A percentile compares a stretch with the other conserved stretches of the same genome.
Conservation (phyloP, 2,888 invertebrate species). For the Drosophila vallismaia region DNA sequence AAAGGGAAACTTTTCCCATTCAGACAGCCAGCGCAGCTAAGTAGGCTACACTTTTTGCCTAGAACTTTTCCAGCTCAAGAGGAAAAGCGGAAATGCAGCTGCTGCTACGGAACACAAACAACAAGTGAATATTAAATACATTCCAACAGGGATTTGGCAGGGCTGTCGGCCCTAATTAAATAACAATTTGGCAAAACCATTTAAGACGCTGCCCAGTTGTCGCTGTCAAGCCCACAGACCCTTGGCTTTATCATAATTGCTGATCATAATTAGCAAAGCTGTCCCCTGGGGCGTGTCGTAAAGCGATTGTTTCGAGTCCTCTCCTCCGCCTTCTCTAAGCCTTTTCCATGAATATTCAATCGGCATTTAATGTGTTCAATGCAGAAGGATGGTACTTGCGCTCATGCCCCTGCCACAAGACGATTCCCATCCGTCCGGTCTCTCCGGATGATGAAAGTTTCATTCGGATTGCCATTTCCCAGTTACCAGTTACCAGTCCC, state of each 20-base stretch:
- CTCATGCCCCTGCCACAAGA: neutral
- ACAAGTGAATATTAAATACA: constrained; percentile 17
- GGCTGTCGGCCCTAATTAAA: constrained; percentile 35
- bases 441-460: constrained; percentile 17
- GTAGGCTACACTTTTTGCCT: constrained; percentile 36
- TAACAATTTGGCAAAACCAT: constrained; percentile 32
- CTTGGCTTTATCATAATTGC: constrained; percentile 47
- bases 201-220: constrained; percentile 23
- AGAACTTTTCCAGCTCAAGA: constrained; percentile 16
- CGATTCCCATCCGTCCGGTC: constrained; percentile 35
- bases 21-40: constrained; percentile 26
- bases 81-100: constrained; percentile 28
- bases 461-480: constrained; percentile 30
- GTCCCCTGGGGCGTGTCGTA: constrained; percentile 17
- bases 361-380: constrained; percentile 27
- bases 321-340: neutral
- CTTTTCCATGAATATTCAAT: constrained; percentile 63
- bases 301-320: constrained; percentile 14
- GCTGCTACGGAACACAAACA: constrained; percentile 3
- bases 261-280: constrained; percentile 60
- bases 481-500: constrained; percentile 26
- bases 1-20: constrained; percentile 38
- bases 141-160: constrained; percentile 6
- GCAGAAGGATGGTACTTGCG: neutral
- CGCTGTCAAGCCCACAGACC: neutral